Percentiles rank a stretch among this genome's conserved stretches.
phyloP scores from a whole-genome alignment of 2,888 invertebrate species.

The Ectemnius continuus region DNA sequence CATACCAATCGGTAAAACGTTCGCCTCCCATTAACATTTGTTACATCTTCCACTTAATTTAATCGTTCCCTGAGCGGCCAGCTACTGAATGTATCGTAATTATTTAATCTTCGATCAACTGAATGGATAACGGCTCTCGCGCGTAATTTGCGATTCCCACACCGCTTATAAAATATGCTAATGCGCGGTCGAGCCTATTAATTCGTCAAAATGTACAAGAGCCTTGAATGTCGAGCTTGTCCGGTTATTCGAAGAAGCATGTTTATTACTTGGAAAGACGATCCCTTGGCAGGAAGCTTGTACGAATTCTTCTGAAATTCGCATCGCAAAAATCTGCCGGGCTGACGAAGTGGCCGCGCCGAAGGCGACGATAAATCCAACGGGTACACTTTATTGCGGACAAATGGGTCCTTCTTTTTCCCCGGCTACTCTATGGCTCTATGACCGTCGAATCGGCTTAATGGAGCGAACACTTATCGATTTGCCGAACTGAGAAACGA shows the following conservation, averaged over 20 bases:
- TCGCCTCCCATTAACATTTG: neutral
- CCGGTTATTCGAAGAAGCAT: neutral
- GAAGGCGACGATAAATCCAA: constrained; percentile 36
- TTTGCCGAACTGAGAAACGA: constrained; percentile 21
- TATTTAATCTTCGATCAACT: neutral
- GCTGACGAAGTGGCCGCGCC: constrained; percentile 34
- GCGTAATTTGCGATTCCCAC: neutral
- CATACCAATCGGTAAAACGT: neutral
- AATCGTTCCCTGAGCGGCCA: neutral
- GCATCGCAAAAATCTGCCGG: constrained; percentile 12
- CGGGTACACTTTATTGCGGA: constrained; percentile 32
- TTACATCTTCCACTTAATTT: neutral
- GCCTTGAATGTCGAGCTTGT: neutral
- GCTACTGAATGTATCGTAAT: neutral
- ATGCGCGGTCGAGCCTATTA: neutral
- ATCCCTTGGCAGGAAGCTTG: neutral
- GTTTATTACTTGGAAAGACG: neutral
- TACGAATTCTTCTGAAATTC: neutral
- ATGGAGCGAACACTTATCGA: constrained; percentile 43
- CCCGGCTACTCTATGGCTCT: constrained; percentile 6
- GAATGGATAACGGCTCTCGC: neutral
- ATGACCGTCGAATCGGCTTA: constrained; percentile 37
- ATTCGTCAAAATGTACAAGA: neutral
- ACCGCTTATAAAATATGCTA: constrained; percentile 2
- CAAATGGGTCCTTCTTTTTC: constrained; percentile 16